Percentiles rank a stretch among this genome's conserved stretches.
Evolutionary conservation across 2,888 invertebrate genomes (phyloP).

Genomic region (Psylliodes chrysocephalus): DNA sequence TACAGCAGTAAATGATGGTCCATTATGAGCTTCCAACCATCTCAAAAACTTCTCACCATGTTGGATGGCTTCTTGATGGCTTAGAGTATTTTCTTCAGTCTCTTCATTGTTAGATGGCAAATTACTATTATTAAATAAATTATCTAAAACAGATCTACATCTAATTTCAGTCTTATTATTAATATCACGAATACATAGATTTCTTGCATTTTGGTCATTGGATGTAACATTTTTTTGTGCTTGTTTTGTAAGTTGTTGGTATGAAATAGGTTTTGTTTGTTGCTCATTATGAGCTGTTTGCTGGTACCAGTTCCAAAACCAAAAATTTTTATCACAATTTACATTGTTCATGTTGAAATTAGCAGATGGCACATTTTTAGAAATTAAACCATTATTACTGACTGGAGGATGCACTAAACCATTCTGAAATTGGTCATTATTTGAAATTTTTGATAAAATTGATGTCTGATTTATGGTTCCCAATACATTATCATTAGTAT

Average conservation of each 20-base stretch:
- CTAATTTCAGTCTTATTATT: slow-evolving; percentile 56
- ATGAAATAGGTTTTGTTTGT: slow-evolving; percentile 64
- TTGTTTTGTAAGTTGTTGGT: slow-evolving; percentile 75
- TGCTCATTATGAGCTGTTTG: slow-evolving; percentile 61
- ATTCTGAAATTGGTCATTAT: no score
- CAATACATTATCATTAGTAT: background rate
- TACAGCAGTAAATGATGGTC: slow-evolving; percentile 80
- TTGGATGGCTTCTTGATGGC: slow-evolving; percentile 71
- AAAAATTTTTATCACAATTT: slow-evolving; percentile 66
- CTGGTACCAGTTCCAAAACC: slow-evolving; percentile 84
- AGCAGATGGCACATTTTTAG: no score
- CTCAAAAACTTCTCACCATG: slow-evolving; percentile 84
- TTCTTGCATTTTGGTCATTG: slow-evolving; percentile 36
- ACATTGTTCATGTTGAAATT: slow-evolving; percentile 47
- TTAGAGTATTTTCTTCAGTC: slow-evolving; percentile 46
- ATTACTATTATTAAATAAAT: slow-evolving; percentile 67
- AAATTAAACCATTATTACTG: no score
- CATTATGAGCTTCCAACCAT: slow-evolving; percentile 81
- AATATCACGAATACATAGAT: slow-evolving; percentile 37
- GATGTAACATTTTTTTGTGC: slow-evolving; percentile 57
- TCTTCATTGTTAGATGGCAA: slow-evolving; percentile 33
- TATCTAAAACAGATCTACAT: slow-evolving; percentile 75
- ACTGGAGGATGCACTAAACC: no score
- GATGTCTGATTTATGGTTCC: no score
- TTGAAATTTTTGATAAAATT: no score